Evolutionary conservation across 35 echinoderm and acorn worm species (phyloP), one percentile per base, ranked within the genome.

Genomic region (Ptychodera flava): DNA sequence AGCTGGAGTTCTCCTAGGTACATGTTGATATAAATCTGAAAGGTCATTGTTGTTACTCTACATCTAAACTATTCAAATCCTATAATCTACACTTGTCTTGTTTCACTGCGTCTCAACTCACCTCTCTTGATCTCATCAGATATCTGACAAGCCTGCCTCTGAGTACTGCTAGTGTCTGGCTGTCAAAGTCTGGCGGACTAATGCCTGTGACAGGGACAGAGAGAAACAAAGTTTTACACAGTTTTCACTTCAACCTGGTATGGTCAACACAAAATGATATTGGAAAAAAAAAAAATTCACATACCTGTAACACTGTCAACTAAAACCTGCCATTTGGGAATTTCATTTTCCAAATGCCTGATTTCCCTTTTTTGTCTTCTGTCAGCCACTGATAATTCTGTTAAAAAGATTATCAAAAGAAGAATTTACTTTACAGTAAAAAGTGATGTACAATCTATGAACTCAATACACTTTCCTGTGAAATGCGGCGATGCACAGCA

Each of bases 51-150:
- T n/a, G n/a, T n/a, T n/a, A n/a, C n/a, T n/a, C n/a, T n/a, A n/a
- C n/a, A n/a, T n/a, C n/a, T n/a, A n/a, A n/a, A n/a, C n/a, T n/a
- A n/a, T n/a, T n/a, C n/a, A n/a, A n/a, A n/a, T n/a, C n/a, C n/a
- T n/a, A n/a, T n/a, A n/a, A n/a, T n/a, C n/a, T n/a, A n/a, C n/a
- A n/a, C n/a, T n/a, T n/a, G n/a, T n/a, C n/a, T n/a, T n/a, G n/a
- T n/a, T n/a, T n/a, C n/a, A n/a, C n/a, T n/a, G n/a, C n/a, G n/a
- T n/a, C n/a, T n/a, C n/a, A n/a, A n/a, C 89, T 86, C n/a, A 99
- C 96, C 96, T 99, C 96, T 89, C 92, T 99, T 29, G 96, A 99
- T 34, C 96, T 94, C 96, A 99, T 99, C 22, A 99, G 89, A 81
- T 99, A 99, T 35, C 96, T 84, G n/a, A 99, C 96, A 16, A 99